phyloP scores from a whole-genome alignment of 1,140 invertebrate species.

The Eulimnadia texana region DNA sequence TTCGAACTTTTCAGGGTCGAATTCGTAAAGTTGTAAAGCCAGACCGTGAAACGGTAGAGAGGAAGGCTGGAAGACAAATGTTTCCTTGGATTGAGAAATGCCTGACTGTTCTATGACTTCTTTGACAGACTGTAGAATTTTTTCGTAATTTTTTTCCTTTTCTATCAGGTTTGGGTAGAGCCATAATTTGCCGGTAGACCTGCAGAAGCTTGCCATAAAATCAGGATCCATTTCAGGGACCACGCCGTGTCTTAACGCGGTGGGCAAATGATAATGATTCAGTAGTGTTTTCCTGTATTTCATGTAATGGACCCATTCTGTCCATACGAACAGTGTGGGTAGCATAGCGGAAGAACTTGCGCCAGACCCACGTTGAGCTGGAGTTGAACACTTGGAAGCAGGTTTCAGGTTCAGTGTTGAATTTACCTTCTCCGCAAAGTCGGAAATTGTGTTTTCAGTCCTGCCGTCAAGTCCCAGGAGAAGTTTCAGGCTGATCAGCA shows the following conservation, averaged over 20 bases:
- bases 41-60: not conserved
- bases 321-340: not conserved
- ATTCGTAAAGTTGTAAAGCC: not conserved
- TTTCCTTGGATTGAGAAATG: not conserved
- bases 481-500: not conserved
- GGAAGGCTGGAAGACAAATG: not conserved
- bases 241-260: not conserved
- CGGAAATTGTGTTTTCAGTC: not conserved
- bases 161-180: not conserved
- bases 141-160: not conserved
- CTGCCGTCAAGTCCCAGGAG: not conserved
- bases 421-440: not conserved
- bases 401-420: not conserved
- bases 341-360: not conserved
- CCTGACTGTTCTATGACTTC: not conserved
- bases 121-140: not conserved
- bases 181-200: not conserved
- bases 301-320: not conserved
- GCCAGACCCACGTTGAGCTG: not conserved
- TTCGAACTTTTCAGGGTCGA: not conserved
- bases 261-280: not conserved
- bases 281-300: not conserved
- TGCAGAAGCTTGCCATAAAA: not conserved
- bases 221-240: conserved; percentile 3
- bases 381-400: not conserved